phyloP scores from a whole-genome alignment of 2,797 vertebrate species.

The Clamator glandarius region DNA sequence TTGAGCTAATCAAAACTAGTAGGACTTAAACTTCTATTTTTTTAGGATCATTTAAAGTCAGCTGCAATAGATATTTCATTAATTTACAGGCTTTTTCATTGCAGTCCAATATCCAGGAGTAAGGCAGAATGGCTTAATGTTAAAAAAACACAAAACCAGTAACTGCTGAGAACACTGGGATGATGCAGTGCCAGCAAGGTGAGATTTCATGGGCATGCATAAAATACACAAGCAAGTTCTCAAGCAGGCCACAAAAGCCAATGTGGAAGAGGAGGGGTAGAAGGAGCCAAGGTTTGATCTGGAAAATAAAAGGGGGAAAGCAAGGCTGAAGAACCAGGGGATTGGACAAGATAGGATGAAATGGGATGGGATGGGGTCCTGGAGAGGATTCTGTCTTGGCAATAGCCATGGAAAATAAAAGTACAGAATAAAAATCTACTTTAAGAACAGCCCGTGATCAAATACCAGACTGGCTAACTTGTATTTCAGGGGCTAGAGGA shows the following conservation, averaged over 20 bases:
- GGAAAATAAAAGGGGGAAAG: slow-evolving; percentile 64
- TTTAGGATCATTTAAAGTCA: slow-evolving; percentile 32
- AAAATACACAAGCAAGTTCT: slow-evolving; percentile 42
- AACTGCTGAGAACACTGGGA: slow-evolving; percentile 15
- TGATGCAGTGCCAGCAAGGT: neutral
- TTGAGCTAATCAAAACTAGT: slow-evolving; percentile 40
- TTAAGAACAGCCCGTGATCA: slow-evolving; percentile 72
- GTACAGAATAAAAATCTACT: slow-evolving; percentile 73
- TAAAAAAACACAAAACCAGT: neutral
- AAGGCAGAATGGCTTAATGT: slow-evolving; percentile 5
- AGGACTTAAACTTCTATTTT: neutral
- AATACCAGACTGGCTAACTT: slow-evolving; percentile 78
- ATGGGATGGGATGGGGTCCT: slow-evolving; percentile 74
- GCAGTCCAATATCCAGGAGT: slow-evolving; percentile 25
- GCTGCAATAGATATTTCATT: slow-evolving; percentile 46
- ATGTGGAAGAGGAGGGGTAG: slow-evolving; percentile 32
- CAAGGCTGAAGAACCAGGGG: slow-evolving; percentile 48
- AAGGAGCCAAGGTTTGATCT: slow-evolving; percentile 67
- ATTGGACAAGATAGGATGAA: slow-evolving; percentile 51
- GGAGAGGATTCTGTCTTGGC: slow-evolving; percentile 80
- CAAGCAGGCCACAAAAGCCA: slow-evolving; percentile 57
- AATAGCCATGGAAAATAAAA: slow-evolving; percentile 80
- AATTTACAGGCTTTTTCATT: slow-evolving; percentile 32
- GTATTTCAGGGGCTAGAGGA: slow-evolving; percentile 75
- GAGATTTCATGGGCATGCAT: neutral